Evolutionary conservation across 1,140 invertebrate species (phyloP).

Genomic region (Hylyphantes graminicola): DNA sequence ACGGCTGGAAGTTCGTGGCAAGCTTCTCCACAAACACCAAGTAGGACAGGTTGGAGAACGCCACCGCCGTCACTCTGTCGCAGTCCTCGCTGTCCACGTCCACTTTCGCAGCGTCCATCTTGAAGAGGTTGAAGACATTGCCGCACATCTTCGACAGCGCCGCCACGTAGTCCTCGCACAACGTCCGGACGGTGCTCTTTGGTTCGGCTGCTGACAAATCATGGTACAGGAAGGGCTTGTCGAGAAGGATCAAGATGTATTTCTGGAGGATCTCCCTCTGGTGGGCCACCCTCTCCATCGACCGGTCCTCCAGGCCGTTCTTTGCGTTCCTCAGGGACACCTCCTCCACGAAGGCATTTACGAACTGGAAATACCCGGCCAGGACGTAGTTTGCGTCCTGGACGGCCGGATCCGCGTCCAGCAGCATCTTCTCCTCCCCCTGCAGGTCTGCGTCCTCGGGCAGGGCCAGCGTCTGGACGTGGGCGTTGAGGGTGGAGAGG

Average conservation of each 20-base stretch:
- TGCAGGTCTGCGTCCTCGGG: constrained; percentile 37
- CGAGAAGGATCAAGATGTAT: constrained; percentile 33
- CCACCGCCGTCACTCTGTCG: constrained; percentile 7
- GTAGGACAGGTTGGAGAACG: constrained; percentile 33
- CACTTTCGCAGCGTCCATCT: background rate
- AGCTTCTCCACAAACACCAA: constrained; percentile 53
- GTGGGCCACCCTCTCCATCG: background rate
- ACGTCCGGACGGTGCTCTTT: constrained; percentile 20
- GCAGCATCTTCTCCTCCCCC: constrained; percentile 37
- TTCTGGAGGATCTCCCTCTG: constrained; percentile 33
- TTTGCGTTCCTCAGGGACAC: constrained; percentile 13
- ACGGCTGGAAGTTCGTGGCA: constrained; percentile 22
- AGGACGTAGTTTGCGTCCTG: constrained; percentile 23
- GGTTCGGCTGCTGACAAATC: constrained; percentile 18
- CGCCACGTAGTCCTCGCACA: constrained; percentile 12
- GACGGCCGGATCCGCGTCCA: constrained; percentile 39
- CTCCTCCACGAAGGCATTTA: constrained; percentile 36
- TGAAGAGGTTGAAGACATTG: constrained; percentile 47
- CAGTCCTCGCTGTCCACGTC: background rate
- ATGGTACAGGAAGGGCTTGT: constrained; percentile 39
- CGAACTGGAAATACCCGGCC: constrained; percentile 17
- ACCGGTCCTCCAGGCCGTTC: background rate
- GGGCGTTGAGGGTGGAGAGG: constrained; percentile 34
- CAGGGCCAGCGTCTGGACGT: constrained; percentile 28
- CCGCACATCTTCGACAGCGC: constrained; percentile 10